These are phyloP conservation scores for Arremon aurantiirostris DNA, from an alignment of 2,797 vertebrate genomes.

Conservation along the genomic window DNA sequence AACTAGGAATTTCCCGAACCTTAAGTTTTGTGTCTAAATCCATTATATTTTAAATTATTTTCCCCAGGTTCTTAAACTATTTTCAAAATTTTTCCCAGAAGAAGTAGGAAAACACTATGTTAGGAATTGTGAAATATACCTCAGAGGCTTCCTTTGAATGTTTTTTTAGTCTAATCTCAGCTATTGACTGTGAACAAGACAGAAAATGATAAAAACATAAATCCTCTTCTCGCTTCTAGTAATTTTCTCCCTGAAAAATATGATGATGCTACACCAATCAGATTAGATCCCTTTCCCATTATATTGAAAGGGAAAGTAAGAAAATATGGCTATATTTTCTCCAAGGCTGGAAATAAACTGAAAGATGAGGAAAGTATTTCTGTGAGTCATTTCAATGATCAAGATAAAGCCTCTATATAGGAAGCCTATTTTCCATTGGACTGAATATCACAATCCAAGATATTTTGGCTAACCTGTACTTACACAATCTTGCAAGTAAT, in stretches of 20 bases:
- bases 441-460: not conserved
- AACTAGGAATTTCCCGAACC: not conserved
- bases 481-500: not conserved
- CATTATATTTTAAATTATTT: not conserved
- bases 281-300: not conserved
- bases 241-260: not conserved
- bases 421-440: not conserved
- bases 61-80: not conserved
- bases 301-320: not conserved
- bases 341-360: not conserved
- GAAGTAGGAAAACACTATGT: not conserved
- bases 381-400: not conserved
- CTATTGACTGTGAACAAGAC: not conserved
- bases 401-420: not conserved
- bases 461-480: not conserved
- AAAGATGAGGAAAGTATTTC: not conserved
- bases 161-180: not conserved
- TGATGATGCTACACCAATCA: not conserved
- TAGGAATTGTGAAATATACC: not conserved
- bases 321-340: not conserved
- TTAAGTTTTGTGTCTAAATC: not conserved
- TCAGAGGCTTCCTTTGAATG: not conserved
- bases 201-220: not conserved
- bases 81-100: not conserved
- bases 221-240: not conserved